A percentile compares a stretch with the other conserved stretches of the same genome.
phyloP scores from a whole-genome alignment of 2,797 vertebrate species.

The Neosilurus mollespiculum region DNA sequence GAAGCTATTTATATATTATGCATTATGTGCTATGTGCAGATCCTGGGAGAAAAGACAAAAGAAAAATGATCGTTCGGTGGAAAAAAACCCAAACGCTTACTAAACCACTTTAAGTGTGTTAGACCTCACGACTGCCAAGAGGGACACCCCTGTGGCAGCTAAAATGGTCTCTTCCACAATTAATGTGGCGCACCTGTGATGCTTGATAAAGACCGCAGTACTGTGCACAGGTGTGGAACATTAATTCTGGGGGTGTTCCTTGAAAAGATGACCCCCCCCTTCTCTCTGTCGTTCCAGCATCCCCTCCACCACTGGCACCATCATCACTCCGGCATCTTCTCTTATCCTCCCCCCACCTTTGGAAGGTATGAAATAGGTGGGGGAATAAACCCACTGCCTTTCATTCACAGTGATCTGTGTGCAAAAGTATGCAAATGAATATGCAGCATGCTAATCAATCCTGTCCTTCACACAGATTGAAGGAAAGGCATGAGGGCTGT shows the following conservation, averaged over 20 bases:
- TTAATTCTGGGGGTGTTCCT: constrained; percentile 84
- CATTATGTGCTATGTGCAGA: constrained; percentile 68
- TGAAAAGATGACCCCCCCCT: constrained; percentile 72
- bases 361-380: constrained; percentile 44
- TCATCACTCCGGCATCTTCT: constrained; percentile 49
- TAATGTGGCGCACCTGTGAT: constrained; percentile 84
- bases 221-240: constrained; percentile 85
- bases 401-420: constrained; percentile 64
- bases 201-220: constrained; percentile 80
- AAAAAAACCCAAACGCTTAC: constrained; percentile 53
- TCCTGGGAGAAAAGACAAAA: constrained; percentile 66
- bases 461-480: constrained; percentile 70
- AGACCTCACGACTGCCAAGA: constrained; percentile 72
- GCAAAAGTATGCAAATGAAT: constrained; percentile 78
- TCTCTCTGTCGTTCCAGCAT: constrained; percentile 55
- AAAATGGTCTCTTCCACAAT: constrained; percentile 81
- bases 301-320: constrained; percentile 47
- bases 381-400: constrained; percentile 52
- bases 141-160: constrained; percentile 62
- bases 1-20: constrained; percentile 66
- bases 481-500: constrained; percentile 56
- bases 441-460: constrained; percentile 72
- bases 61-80: constrained; percentile 64
- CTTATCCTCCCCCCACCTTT: constrained; percentile 52
- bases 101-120: constrained; percentile 64